Base-by-base conservation (phyloP, 2,113 vertebrate genomes). In the Oncorhynchus clarkii region DNA sequence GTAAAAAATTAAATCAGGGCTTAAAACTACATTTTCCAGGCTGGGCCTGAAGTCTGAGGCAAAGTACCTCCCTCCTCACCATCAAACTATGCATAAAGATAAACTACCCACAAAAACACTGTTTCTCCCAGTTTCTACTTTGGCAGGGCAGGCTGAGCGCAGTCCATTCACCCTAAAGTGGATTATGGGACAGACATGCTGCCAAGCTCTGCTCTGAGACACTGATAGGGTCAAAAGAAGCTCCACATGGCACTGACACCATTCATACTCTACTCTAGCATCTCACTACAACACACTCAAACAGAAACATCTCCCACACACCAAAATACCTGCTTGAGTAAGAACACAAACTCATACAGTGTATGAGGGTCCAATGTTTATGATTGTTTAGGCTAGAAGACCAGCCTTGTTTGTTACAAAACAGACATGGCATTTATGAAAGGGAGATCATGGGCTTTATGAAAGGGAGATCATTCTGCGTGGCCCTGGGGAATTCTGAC, bases 151-250 rank as follows among this genome's bases (percentile, higher is more conserved):
- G 69, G 65, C 39, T 75, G 71, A 70, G 64, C 70, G 67, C 75
- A 75, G 77, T 80, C 81, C 80, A 83, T 90, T 86, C 80, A 79
- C 78, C 67, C 84, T 72, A 82, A 82, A 83, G 68, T 85, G 82
- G 87, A 86, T 83, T 83, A 80, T 88, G 84, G 79, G 82, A 48
- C 20, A 62, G 74, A 65, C 20, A n/a, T n/a, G n/a, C n/a, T n/a
- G n/a, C n/a, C n/a, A n/a, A n/a, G n/a, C n/a, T n/a, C n/a, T n/a
- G n/a, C n/a, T n/a, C n/a, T n/a, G 65, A 57, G 18, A 18, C 14
- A 18, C 13, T 68, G 24, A 80, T 70, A 80, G 76, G 75, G 84
- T 87, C 85, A 85, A 83, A 84, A 79, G 79, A 51, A 84, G 11
- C 66, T 20, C 66, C 31, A 68, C 67, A 29, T 20, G 18, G 31